A percentile compares a stretch with the other conserved stretches of the same genome.
These are phyloP conservation scores for Hystrix brachyura DNA, from an alignment of 2,113 vertebrate species.

Conservation along the genomic window DNA sequence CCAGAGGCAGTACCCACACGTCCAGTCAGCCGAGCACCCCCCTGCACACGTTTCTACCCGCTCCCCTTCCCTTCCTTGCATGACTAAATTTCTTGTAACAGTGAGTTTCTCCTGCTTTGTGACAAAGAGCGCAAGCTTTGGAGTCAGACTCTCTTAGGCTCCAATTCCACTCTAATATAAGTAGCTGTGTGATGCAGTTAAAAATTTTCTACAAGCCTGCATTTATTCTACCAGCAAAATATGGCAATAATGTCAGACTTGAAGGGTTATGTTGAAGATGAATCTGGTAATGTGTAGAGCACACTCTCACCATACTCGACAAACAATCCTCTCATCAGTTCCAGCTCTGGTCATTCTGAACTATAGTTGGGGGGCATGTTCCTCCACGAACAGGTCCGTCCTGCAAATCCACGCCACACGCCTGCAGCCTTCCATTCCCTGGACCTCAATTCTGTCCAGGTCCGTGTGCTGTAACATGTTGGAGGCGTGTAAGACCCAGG, in stretches of 20 bases:
- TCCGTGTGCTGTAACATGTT: not conserved
- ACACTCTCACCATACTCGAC: not conserved
- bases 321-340: not conserved
- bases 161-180: not conserved
- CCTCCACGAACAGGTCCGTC: not conserved
- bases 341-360: not conserved
- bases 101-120: not conserved
- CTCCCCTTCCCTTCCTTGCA: not conserved
- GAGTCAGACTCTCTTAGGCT: not conserved
- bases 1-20: not conserved
- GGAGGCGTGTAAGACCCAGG: not conserved
- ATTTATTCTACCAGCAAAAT: not conserved
- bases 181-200: not conserved
- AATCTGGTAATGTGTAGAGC: not conserved
- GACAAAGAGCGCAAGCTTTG: not conserved
- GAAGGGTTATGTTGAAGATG: not conserved
- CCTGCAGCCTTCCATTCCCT: not conserved
- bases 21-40: not conserved
- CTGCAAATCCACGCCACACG: not conserved
- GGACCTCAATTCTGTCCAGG: too few relatives aligned
- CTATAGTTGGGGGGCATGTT: not conserved
- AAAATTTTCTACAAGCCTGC: not conserved
- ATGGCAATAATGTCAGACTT: not conserved
- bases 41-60: not conserved
- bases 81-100: not conserved